Evolutionary conservation across 2,888 invertebrate genomes (phyloP).

Genomic region (Scotopteryx bipunctaria): DNA sequence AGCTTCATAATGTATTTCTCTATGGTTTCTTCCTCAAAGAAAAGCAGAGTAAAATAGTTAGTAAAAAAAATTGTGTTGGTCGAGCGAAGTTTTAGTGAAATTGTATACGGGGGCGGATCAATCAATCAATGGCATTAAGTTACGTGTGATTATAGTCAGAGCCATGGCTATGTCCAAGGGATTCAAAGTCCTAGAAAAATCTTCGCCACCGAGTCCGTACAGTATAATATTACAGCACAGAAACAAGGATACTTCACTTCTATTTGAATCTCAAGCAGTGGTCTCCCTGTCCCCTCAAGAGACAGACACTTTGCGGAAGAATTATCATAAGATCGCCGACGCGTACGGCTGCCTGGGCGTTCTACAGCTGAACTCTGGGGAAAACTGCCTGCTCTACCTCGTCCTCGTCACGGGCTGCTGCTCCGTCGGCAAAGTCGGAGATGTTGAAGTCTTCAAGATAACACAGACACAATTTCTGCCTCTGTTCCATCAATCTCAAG

Average conservation of each 20-base stretch:
- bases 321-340: constrained; percentile 95
- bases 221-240: constrained; percentile 95
- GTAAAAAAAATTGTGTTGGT: not conserved
- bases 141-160: constrained; percentile 42
- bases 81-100: constrained; percentile 19
- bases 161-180: constrained; percentile 97
- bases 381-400: constrained; percentile 92
- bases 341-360: constrained; percentile 98
- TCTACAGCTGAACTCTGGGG: constrained; percentile 93
- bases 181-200: constrained; percentile 95
- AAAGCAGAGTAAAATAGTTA: no score
- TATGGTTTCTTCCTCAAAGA: no score
- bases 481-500: constrained; percentile 87
- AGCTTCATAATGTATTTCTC: no score
- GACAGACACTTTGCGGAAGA: constrained; percentile 93
- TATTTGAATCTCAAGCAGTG: constrained; percentile 96
- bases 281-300: constrained; percentile 94
- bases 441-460: constrained; percentile 97
- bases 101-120: constrained; percentile 58
- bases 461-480: constrained; percentile 96
- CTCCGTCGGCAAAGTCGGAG: constrained; percentile 97
- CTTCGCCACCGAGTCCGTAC: constrained; percentile 92
- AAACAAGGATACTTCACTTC: constrained; percentile 91
- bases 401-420: constrained; percentile 98
- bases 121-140: constrained; percentile 50